Evolutionary conservation across 2,888 invertebrate genomes (phyloP).

Genomic region (Chrysolina americana): DNA sequence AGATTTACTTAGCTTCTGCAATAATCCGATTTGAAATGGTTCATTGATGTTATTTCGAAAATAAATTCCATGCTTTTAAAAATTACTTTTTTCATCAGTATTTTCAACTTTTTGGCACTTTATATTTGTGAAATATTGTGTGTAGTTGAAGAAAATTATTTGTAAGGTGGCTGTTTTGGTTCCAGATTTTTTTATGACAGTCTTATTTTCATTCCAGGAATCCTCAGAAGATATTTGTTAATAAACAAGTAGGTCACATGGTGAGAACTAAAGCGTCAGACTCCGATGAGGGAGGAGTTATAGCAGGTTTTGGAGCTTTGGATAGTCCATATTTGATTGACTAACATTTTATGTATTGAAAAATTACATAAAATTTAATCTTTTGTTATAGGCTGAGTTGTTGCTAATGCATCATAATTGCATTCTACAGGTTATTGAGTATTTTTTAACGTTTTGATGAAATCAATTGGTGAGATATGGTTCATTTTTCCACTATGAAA

Average conservation of each 20-base stretch:
- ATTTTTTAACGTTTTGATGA: no score
- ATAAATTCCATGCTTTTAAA: no score
- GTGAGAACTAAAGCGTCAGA: constrained; percentile 88
- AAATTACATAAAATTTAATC: no score
- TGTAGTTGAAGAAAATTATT: not conserved
- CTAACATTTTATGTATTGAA: constrained; percentile 41
- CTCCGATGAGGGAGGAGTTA: constrained; percentile 95
- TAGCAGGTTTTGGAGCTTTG: constrained; percentile 89
- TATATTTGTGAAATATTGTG: not conserved
- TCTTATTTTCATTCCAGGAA: constrained; percentile 71
- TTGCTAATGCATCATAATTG: no score
- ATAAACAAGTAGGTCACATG: constrained; percentile 91
- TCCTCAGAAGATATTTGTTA: constrained; percentile 75
- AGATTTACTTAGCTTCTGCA: no score
- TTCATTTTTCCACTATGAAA: no score
- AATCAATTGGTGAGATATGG: no score
- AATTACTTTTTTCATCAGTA: not conserved
- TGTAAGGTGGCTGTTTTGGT: no score
- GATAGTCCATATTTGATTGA: constrained; percentile 90
- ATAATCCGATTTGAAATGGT: no score
- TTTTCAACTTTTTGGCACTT: not conserved
- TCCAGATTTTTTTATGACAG: no score
- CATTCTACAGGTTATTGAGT: no score
- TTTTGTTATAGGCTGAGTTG: no score
- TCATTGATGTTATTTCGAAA: not conserved